Base-by-base conservation (phyloP, 2,797 vertebrate genomes). In the Chaenodraco wilsoni region DNA sequence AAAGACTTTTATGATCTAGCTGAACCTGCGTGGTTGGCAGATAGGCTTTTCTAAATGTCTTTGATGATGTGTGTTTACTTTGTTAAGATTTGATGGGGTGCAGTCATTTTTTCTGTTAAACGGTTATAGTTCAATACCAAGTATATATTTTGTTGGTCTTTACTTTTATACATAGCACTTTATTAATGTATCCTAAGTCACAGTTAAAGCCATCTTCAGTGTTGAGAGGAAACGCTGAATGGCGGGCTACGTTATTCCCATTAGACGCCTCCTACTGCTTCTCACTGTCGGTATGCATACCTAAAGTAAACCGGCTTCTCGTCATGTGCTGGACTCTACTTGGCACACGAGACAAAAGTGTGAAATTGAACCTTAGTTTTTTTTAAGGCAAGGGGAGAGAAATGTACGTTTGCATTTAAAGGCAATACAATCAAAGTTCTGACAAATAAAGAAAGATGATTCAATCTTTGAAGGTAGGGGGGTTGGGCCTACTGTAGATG, bases 21-120 rank as follows among this genome's bases (percentile, higher is more conserved):
- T 44, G 19, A 48, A 52, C 27, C 46, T 37, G 60, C 65, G 56
- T 69, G 31, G 48, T 5, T 45, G 46, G 11, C 37, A 9, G 33
- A 51, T 43, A 54, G 51, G 40, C 21, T 65, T 68, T n/a, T 57
- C 21, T 69, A 1, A 54, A 54, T 65, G 16, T 54, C 46, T 55
- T 17, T 37, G 56, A 19, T 65, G 31, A 33, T 50, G 51, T 67
- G 54, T n/a, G 33, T 69, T 64, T 41, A 56, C n/a, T 51, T 17
- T 9, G 10, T 11, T 17, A 65, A 23, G 13, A 52, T 19, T 41
- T 74, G 44, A 63, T 49, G 40, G 52, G 57, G 68, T 51, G 52
- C 69, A 6, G 52, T 63, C n/a, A 48, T 1, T 3, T 46, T 74
- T 67, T 63, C 66, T 41, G 43, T 62, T 9, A 31, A 56, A 70